phyloP scores from a whole-genome alignment of 2,888 invertebrate species.

The Heliconius charithonia region DNA sequence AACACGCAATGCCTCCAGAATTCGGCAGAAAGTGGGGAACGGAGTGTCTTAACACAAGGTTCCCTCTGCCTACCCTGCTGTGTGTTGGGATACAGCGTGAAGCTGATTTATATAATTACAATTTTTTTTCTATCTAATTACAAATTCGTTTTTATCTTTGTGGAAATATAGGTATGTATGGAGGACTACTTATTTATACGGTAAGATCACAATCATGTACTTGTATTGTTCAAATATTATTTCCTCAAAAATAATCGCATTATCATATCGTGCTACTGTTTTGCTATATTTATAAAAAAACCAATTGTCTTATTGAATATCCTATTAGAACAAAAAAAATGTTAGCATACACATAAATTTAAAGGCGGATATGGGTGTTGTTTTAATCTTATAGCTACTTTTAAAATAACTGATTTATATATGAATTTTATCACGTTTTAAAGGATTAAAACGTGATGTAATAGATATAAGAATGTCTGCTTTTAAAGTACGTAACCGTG shows the following conservation, averaged over 20 bases:
- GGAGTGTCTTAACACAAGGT: no score
- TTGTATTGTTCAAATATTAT: constrained; percentile 10
- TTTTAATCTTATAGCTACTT: background rate
- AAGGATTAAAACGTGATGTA: no score
- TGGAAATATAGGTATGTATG: background rate
- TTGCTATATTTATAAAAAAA: background rate
- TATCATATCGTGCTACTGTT: constrained; percentile 9
- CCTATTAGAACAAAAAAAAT: constrained; percentile 20
- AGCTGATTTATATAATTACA: no score
- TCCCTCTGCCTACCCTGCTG: no score
- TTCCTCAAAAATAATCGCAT: constrained; percentile 16
- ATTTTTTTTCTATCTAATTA: no score
- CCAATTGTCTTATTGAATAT: constrained; percentile 19
- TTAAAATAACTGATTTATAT: background rate
- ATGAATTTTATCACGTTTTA: background rate
- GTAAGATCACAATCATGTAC: background rate
- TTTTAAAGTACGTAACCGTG: no score
- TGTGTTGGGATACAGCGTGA: no score
- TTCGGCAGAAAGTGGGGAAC: no score
- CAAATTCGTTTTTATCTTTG: background rate
- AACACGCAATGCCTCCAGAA: no score
- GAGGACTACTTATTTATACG: background rate
- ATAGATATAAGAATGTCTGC: no score
- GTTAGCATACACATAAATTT: constrained; percentile 28
- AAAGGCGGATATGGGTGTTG: constrained; percentile 15